A percentile compares a stretch with the other conserved stretches of the same genome.
Evolutionary conservation across 2,113 vertebrate genomes (phyloP).

Genomic region (Astatotilapia flaviijosephi): DNA sequence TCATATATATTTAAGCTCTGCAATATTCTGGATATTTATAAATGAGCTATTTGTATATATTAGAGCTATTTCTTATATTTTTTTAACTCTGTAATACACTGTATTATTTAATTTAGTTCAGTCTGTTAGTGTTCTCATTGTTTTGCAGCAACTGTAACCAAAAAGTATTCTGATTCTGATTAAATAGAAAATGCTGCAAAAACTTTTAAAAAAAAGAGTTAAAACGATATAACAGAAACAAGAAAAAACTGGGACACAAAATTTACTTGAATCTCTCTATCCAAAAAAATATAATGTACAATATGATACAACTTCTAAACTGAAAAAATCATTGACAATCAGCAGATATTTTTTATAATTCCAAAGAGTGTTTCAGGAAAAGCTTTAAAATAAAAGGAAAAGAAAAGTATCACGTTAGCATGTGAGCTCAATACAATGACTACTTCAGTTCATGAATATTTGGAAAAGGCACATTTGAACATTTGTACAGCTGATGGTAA

Average conservation of each 20-base stretch:
- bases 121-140: not conserved
- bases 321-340: not conserved
- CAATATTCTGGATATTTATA: not conserved
- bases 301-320: not conserved
- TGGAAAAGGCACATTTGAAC: not conserved
- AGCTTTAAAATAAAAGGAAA: not conserved
- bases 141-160: not conserved
- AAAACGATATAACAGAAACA: rapidly evolving
- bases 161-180: not conserved
- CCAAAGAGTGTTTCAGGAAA: not conserved
- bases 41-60: not conserved
- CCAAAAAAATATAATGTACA: not conserved
- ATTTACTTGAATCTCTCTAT: not conserved
- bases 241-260: not conserved
- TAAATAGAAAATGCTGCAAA: not conserved
- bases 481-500: rapidly evolving
- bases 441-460: not conserved
- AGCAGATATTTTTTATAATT: not conserved
- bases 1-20: not conserved
- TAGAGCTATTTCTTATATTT: not conserved
- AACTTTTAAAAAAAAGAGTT: not conserved
- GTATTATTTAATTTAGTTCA: not conserved
- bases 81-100: not conserved
- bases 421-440: rapidly evolving
- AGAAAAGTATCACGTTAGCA: not conserved